Evolutionary conservation across 2,797 vertebrate genomes (phyloP).

Genomic region (Siniperca obscura): DNA sequence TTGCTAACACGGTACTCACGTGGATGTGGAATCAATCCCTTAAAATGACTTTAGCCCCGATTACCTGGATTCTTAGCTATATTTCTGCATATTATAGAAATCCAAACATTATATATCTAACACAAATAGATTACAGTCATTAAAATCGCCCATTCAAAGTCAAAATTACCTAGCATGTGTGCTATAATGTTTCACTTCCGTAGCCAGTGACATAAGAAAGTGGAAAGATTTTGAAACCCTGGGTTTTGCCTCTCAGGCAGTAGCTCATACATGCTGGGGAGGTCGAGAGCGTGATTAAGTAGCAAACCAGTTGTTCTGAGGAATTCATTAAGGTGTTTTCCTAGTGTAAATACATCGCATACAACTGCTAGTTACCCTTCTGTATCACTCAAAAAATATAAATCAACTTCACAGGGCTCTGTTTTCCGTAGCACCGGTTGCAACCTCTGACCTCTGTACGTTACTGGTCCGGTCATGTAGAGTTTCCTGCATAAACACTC

Average conservation of each 20-base stretch:
- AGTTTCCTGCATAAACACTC: no score
- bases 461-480: no score
- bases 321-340: no score
- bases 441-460: no score
- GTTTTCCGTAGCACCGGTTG: no score
- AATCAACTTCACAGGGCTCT: neutral
- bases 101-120: neutral
- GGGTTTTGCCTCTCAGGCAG: constrained; percentile 24
- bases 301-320: neutral
- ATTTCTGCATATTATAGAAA: neutral
- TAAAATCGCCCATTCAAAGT: constrained; percentile 62
- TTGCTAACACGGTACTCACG: constrained; percentile 50
- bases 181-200: constrained; percentile 63
- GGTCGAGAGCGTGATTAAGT: no score
- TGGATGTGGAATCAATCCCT: constrained; percentile 26
- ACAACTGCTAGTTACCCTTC: neutral
- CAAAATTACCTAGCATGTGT: constrained; percentile 64
- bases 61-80: accelerated
- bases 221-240: accelerated
- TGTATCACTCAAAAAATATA: neutral
- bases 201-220: accelerated
- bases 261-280: neutral
- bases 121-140: neutral
- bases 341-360: neutral
- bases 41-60: neutral